Evolutionary conservation across 2,113 vertebrate genomes (phyloP).

Genomic region (Xyliphius kryptos): DNA sequence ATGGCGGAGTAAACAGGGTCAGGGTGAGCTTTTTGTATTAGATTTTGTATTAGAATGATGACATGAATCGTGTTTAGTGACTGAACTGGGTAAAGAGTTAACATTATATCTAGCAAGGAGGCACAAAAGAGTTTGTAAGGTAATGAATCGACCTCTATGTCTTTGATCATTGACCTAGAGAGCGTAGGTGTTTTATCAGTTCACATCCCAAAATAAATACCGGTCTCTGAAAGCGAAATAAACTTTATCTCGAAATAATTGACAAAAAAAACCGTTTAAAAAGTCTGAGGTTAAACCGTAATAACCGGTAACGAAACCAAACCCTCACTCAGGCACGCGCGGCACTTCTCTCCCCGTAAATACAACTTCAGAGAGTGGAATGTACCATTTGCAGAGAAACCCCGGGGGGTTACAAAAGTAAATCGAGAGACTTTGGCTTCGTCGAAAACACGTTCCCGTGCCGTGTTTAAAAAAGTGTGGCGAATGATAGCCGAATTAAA

Average conservation of each 20-base stretch:
- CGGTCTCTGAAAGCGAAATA: not conserved
- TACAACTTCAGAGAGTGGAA: conserved; percentile 16
- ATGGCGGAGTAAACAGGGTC: too few relatives aligned
- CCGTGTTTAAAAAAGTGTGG: not conserved
- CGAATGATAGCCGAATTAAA: not conserved
- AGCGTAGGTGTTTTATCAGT: not conserved
- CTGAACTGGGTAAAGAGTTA: not conserved
- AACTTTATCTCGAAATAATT: not conserved
- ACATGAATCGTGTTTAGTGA: not conserved
- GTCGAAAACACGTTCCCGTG: not conserved
- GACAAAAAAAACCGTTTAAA: too few relatives aligned
- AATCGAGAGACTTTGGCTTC: not conserved
- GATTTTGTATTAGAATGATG: too few relatives aligned
- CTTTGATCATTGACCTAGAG: not conserved
- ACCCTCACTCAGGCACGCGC: not conserved
- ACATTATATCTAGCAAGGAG: not conserved
- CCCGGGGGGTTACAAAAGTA: not conserved
- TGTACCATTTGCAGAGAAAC: conserved; percentile 12
- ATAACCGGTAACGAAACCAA: not conserved
- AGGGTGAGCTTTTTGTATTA: too few relatives aligned
- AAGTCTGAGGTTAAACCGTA: not conserved
- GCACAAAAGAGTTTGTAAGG: not conserved
- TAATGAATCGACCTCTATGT: not conserved
- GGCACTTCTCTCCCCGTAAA: not conserved
- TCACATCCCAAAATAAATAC: not conserved